Percentiles rank a stretch among this genome's conserved stretches.
These are phyloP conservation scores for Phrynocephalus vlangalii DNA, from an alignment of 2,797 vertebrate genomes.

Conservation along the genomic window DNA sequence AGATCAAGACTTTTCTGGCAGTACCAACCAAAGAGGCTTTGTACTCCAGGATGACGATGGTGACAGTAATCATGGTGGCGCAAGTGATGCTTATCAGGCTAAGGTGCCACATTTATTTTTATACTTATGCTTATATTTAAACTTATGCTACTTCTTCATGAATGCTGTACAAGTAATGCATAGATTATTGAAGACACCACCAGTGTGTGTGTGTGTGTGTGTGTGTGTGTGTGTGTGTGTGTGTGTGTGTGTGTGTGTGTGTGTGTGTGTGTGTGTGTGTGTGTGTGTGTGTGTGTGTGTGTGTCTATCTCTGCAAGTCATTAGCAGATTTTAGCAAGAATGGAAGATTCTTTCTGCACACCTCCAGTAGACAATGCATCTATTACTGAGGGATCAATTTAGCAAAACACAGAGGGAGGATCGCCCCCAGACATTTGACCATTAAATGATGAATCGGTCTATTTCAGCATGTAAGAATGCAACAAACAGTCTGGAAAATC, in stretches of 20 bases:
- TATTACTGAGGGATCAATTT: not conserved
- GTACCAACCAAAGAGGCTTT: not conserved
- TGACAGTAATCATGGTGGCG: too few relatives aligned
- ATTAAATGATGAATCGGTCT: not conserved
- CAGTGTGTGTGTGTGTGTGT: too few relatives aligned
- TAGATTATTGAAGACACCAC: not conserved
- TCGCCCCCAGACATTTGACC: not conserved
- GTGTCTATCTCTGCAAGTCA: not conserved
- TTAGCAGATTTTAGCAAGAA: not conserved
- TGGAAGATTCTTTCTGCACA: not conserved
- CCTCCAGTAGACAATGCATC: not conserved
- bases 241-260: too few relatives aligned
- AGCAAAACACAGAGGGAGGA: not conserved
- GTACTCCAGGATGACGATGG: too few relatives aligned
- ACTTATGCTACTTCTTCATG: not conserved
- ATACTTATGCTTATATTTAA: too few relatives aligned
- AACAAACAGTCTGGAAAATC: not conserved
- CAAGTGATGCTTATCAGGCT: too few relatives aligned
- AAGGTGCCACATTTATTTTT: not conserved
- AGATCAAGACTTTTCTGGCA: not conserved
- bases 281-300: too few relatives aligned
- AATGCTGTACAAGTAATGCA: too few relatives aligned
- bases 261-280: too few relatives aligned
- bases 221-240: too few relatives aligned
- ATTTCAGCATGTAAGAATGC: too few relatives aligned